Conservation (phyloP, 2,888 invertebrate genomes). For the Ctena decussata region DNA sequence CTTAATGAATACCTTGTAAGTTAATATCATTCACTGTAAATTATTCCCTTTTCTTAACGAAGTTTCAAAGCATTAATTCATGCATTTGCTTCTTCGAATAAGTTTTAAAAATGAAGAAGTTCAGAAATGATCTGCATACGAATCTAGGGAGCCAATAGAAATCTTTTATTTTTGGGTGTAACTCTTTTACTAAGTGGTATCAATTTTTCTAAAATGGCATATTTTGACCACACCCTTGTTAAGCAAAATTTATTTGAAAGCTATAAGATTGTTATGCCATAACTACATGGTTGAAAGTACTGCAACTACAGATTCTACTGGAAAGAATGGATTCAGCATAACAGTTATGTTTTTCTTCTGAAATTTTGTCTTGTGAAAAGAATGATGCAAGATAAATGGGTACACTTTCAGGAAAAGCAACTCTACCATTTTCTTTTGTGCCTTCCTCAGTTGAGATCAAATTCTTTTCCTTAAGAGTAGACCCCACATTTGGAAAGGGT, state of each 20-base stretch:
- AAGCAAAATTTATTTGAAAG: neutral
- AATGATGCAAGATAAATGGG: no score
- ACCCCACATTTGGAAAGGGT: no score
- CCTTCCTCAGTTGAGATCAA: no score
- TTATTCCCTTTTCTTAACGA: neutral
- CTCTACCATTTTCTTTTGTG: no score
- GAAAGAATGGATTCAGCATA: no score
- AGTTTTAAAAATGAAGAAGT: neutral
- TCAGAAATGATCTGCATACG: neutral
- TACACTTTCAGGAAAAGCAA: no score
- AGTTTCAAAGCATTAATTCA: neutral
- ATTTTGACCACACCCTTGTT: constrained; percentile 13
- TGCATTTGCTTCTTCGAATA: neutral
- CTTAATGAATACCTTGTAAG: no score
- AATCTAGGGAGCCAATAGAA: constrained; percentile 49
- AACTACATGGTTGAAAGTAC: neutral
- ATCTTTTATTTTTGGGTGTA: constrained; percentile 61
- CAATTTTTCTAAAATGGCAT: neutral
- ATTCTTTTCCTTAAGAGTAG: no score
- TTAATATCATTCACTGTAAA: no score
- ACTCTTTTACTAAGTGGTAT: constrained; percentile 27
- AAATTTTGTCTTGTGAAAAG: no score
- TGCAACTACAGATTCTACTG: no score
- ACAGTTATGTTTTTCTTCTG: no score
- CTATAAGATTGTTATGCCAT: neutral